Evolutionary conservation across 2,113 vertebrate species (phyloP), one percentile per base, ranked within the genome.

Genomic region (Nannospalax galili): DNA sequence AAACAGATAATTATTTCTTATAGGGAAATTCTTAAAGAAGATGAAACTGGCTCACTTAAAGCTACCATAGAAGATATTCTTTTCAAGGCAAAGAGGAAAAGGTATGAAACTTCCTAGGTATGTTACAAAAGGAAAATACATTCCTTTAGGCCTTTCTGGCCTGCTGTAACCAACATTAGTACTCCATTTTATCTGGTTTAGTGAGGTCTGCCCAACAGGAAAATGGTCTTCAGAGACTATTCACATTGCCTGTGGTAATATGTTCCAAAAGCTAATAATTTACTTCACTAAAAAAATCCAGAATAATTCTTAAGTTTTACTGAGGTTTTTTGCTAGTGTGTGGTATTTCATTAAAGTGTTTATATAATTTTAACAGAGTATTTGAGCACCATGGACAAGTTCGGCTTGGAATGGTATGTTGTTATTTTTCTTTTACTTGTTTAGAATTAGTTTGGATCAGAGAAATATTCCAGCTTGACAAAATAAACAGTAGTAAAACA

Each of bases 11-110:
- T 95, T 96, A 72, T 77, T 94, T 16, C 52, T 69, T 64, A 0
- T 84, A 99, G 99, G 99, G 99, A 99, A 93, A 98, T 99, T 42
- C 98, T 99, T 37, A 99, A 99, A 97, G 99, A 99, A 97, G 99
- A 99, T 81, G 99, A 99, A 65, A 99, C 99, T 7, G 99, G 99
- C 1, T 99, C 99, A 8, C 98, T 99, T 94, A 99, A 99, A 97
- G 99, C 99, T 32, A 99, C 99, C 8, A 99, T 99, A 79, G 99
- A 99, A 95, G 99, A 99, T 87, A 99, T 99, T 96, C 98, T 99
- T 9, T 99, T 99, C 97, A 99, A 99, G 97, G 99, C 99, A 10
- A 99, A 99, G 98, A 99, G 99, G 92, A 99, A 99, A 98, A 99
- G 99, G 99, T 99, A 95, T 73, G 79, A 86, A 67, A 58, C 52